phyloP scores from a whole-genome alignment of 1,140 invertebrate species.

The Geopemphigus sp. region DNA sequence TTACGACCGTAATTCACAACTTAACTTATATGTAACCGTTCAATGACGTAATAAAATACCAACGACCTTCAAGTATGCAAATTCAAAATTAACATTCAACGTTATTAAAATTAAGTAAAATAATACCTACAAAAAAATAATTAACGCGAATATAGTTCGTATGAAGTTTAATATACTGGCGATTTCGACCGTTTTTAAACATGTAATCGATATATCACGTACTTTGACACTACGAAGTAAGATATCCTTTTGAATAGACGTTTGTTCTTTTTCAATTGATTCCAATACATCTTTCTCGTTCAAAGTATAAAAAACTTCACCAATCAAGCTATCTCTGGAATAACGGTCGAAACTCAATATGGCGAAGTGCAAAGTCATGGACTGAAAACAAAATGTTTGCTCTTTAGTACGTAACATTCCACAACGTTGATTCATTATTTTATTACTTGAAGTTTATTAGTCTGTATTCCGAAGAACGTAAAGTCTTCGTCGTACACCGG shows the following conservation, averaged over 20 bases:
- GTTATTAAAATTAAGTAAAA: neutral
- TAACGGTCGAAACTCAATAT: constrained; percentile 96
- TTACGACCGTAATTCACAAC: no score
- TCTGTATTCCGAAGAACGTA: constrained; percentile 89
- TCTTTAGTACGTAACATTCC: neutral
- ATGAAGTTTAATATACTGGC: no score
- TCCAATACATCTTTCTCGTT: constrained; percentile 71
- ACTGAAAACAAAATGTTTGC: constrained; percentile 58
- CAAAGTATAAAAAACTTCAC: constrained; percentile 88
- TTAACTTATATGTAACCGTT: neutral
- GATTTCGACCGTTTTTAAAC: no score
- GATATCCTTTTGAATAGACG: constrained; percentile 77
- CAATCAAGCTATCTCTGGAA: constrained; percentile 94
- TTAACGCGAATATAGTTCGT: no score
- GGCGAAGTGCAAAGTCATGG: constrained; percentile 88
- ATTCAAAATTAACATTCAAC: no score
- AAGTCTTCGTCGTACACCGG: constrained; percentile 96
- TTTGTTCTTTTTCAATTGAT: constrained; percentile 73
- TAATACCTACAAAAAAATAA: neutral
- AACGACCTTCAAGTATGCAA: no score
- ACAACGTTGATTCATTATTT: neutral
- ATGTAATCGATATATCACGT: constrained; percentile 49
- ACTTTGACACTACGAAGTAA: constrained; percentile 83
- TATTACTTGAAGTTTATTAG: constrained; percentile 70
- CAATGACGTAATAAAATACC: neutral